Evolutionary conservation across 2,888 invertebrate genomes (phyloP).

Genomic region (Quadroppia sp.): DNA sequence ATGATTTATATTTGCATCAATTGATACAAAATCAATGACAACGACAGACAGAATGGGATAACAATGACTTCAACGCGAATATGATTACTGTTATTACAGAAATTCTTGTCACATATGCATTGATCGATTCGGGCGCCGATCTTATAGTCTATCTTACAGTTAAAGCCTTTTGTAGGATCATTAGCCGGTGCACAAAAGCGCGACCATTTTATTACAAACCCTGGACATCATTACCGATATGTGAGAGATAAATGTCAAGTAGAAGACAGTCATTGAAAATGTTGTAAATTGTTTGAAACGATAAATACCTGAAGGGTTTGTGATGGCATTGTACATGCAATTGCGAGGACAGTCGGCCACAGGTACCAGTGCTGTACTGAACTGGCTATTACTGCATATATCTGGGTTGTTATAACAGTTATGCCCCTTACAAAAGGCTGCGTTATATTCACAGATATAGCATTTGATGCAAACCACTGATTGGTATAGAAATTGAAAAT

Average conservation of each 20-base stretch:
- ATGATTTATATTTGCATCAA: no score
- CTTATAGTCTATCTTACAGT: slow-evolving; percentile 38
- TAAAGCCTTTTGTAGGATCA: slow-evolving; percentile 36
- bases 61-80: neutral
- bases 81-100: slow-evolving; percentile 27
- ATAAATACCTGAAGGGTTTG: slow-evolving; percentile 38
- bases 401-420: slow-evolving; percentile 43
- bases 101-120: slow-evolving; percentile 41
- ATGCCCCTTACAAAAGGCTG: slow-evolving; percentile 30
- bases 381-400: slow-evolving; percentile 40
- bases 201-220: slow-evolving; percentile 38
- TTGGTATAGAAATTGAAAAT: neutral
- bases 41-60: neutral
- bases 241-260: no score
- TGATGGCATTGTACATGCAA: slow-evolving; percentile 32
- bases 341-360: slow-evolving; percentile 39
- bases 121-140: slow-evolving; percentile 42
- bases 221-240: no score
- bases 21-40: no score
- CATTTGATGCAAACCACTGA: slow-evolving; percentile 35
- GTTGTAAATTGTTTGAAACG: neutral
- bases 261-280: neutral
- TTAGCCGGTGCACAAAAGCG: slow-evolving; percentile 38
- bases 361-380: slow-evolving; percentile 36
- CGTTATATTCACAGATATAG: slow-evolving; percentile 40